A percentile compares a stretch with the other conserved stretches of the same genome.
phyloP scores from a whole-genome alignment of 2,113 vertebrate genomes.

The Cepphus grylle region DNA sequence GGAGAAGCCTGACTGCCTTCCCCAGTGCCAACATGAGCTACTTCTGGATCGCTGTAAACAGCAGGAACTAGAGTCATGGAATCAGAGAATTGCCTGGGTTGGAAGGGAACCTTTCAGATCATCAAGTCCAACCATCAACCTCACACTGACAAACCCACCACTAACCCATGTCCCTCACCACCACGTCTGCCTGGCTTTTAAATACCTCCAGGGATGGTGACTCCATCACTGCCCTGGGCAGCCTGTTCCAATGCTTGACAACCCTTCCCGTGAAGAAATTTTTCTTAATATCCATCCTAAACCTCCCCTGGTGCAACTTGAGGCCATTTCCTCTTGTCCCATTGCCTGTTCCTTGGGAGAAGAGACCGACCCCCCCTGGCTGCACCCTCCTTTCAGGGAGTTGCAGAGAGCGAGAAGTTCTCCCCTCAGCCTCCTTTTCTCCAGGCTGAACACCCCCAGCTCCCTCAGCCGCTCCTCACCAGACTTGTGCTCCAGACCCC shows the following conservation, averaged over 20 bases:
- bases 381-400: neutral
- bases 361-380: neutral
- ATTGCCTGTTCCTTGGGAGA: neutral
- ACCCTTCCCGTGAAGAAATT: neutral
- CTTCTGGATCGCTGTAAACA: neutral
- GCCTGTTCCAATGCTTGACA: neutral
- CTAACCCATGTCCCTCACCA: neutral
- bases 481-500: too few species aligned
- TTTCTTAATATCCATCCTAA: neutral
- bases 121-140: neutral
- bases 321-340: neutral
- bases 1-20: neutral
- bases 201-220: neutral
- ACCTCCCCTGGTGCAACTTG: neutral
- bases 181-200: neutral
- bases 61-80: neutral
- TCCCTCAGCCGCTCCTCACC: too few species aligned
- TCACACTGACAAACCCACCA: neutral
- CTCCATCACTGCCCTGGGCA: neutral
- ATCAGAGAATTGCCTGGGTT: neutral
- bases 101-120: neutral
- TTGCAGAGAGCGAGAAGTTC: neutral
- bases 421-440: neutral
- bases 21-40: accelerated
- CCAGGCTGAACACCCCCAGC: too few species aligned